Evolutionary conservation across 2,888 invertebrate species (phyloP), one percentile per base, ranked within the genome.

Genomic region (Lycaena phlaeas): DNA sequence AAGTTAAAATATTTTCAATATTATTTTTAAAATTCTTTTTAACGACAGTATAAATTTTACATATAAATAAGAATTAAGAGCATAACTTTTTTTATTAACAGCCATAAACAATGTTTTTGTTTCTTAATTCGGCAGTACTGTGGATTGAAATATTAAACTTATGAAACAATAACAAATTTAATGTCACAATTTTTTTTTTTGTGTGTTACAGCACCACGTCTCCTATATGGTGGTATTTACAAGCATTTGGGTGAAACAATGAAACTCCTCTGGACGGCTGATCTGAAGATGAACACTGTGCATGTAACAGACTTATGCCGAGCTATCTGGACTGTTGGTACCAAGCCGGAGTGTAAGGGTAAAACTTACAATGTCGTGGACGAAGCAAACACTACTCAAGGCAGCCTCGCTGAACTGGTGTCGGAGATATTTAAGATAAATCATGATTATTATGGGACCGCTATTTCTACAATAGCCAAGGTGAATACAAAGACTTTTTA

Each of bases 241-340:
- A 94, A 93, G 64, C 90, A 94, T 62, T 84, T 96, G 18, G 89
- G 90, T 26, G 95, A 96, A 74, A 93, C 93, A 49, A 95, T 97
- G 95, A 95, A 95, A 72, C 85, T 97, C 25, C 82, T 96, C 14
- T 97, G 96, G 96, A 93, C 92, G 27, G 90, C 91, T 7, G 90
- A 93, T 45, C 86, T 96, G 50, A 90, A 89, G 61, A 88, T 95
- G 81, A 94, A 96, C 75, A 97, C 96, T 0, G 90, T 96, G 14
- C 95, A 96, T 68, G 94, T 95, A 0, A 68, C 78, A 12, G 97
- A 97, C 75, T 87, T 95, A n/a, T 93, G 91, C 61, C 86, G 90
- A 40, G 96, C 95, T 1, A 87, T 93, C 46, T 94, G 94, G 92
- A 87, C 89, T 49, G 79, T 96, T 14, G 86, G 86, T n/a, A 70